Evolutionary conservation across 1,140 invertebrate species (phyloP), one percentile per base, ranked within the genome.

Genomic region (Drosophila ohnishii): DNA sequence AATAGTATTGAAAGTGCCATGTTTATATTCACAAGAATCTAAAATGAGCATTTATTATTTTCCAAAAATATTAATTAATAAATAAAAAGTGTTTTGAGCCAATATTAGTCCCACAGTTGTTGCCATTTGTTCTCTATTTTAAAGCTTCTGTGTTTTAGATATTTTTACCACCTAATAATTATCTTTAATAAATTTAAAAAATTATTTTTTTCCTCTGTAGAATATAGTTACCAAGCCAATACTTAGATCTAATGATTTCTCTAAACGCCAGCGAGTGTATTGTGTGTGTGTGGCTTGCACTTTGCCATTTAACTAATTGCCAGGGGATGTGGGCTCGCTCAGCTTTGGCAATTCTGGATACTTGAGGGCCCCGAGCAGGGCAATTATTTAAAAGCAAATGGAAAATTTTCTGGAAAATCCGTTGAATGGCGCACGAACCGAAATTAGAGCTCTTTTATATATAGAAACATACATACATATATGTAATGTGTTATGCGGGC

Each of bases 381-480:
- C 65, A 85, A 85, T 75, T 80, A 85, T 84, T 73, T 58, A 76
- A 70, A 76, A 70, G 78, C 50, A 84, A 73, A 72, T 57, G 66
- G 62, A 72, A 82, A 62, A 82, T 56, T 76, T 80, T 72, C 34
- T 48, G 65, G 34, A 70, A 40, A 70, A 42, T 32, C 10, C 16
- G n/a, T 25, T 53, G 22, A 45, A 53, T 22, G 47, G 19, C 16
- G 56, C 66, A 75, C 58, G 56, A 81, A 73, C 60, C 65, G 10
- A 65, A 76, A 57, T 44, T 45, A 71, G 80, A 48, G 16, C 50
- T 35, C 22, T 16, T 25, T 37, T 32, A 7, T 22, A 22, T 42
- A 22, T 42, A 10, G 19, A 16, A 1, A 42, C 11, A 44, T 14
- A 28, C 25, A 25, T 25, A 25, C 25, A 22, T 22, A 14, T 45